Percentiles rank a stretch among this genome's conserved stretches.
Evolutionary conservation across 2,113 vertebrate genomes (phyloP).

Genomic region (Aviceda subcristata): DNA sequence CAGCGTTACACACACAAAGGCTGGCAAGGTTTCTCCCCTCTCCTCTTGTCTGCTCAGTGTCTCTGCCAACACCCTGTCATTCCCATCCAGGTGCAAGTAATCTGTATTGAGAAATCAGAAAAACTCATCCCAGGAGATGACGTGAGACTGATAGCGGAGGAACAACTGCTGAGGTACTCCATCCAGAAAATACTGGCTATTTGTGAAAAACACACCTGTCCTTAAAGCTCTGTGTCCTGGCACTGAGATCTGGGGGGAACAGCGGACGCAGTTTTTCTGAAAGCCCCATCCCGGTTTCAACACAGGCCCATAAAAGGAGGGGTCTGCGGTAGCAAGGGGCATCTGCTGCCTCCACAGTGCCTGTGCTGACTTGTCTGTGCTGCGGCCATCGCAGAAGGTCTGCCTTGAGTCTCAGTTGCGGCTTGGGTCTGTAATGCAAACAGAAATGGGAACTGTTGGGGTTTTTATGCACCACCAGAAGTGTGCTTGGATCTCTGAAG

Average conservation of each 20-base stretch:
- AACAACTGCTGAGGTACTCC: neutral
- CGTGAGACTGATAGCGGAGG: neutral
- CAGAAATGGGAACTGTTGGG: neutral
- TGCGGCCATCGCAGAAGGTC: neutral
- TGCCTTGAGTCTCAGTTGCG: neutral
- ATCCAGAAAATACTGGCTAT: neutral
- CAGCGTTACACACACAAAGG: constrained; percentile 47
- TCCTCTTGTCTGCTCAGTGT: neutral
- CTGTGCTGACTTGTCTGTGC: neutral
- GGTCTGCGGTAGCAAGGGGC: neutral
- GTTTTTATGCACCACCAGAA: neutral
- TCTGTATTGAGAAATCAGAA: constrained; percentile 31
- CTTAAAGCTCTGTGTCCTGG: neutral
- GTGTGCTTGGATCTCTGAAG: neutral
- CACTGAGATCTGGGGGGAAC: neutral
- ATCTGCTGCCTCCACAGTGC: neutral
- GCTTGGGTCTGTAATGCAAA: neutral
- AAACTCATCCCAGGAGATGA: constrained; percentile 14
- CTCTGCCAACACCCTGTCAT: constrained; percentile 30
- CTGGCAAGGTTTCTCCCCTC: constrained; percentile 31
- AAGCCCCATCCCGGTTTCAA: neutral
- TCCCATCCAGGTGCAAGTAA: constrained; percentile 49
- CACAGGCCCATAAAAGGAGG: neutral
- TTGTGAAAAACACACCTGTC: neutral
- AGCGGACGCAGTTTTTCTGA: neutral